Base-by-base conservation (phyloP, 2,797 vertebrate species). In the Cygnus olor region DNA sequence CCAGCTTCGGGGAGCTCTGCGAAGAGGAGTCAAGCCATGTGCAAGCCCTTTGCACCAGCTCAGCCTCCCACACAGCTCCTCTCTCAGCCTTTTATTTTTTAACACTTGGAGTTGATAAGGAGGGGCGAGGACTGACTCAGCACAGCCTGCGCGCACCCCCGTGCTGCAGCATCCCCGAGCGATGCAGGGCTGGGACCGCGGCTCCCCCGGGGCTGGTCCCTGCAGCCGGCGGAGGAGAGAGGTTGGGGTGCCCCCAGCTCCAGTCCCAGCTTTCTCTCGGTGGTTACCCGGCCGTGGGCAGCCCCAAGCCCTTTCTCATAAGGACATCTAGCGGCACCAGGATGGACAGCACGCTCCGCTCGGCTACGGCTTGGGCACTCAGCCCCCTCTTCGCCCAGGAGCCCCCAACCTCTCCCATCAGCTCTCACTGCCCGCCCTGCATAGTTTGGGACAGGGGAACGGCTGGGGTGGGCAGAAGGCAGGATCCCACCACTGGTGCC, bases 271-370 rank as follows among this genome's bases (percentile, higher is more conserved):
- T 15, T 56, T 56, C 61, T 71, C 53, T 80, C 64, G 8, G 17
- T 28, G 63, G 71, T 64, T 85, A 78, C 82, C 71, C 70, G 92
- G 79, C 84, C 36, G 1, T 74, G 87, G 90, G 79, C 92, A 90
- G 72, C 92, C 28, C 72, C 44, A 85, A 97, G 94, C 49, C 90
- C 92, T 93, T 93, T 96, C 92, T 86, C 87, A 93, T 61, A 97
- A 94, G 94, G 96, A 96, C 96, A 96, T 93, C 94, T 96, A 95
- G 95, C 91, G 95, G 95, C 92, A 87, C 79, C 57, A 6, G 68
- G 85, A 94, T 90, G 92, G 84, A 93, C 4, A 74, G 83, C 93
- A 95, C 4, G 0, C 65, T 22, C 51, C 5, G 44, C 95, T 90
- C 63, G n/a, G 19, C 25, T n/a, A 15, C 40, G 30, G 71, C 40